phyloP scores from a whole-genome alignment of 2,888 invertebrate genomes.

The Watsonalla binaria region DNA sequence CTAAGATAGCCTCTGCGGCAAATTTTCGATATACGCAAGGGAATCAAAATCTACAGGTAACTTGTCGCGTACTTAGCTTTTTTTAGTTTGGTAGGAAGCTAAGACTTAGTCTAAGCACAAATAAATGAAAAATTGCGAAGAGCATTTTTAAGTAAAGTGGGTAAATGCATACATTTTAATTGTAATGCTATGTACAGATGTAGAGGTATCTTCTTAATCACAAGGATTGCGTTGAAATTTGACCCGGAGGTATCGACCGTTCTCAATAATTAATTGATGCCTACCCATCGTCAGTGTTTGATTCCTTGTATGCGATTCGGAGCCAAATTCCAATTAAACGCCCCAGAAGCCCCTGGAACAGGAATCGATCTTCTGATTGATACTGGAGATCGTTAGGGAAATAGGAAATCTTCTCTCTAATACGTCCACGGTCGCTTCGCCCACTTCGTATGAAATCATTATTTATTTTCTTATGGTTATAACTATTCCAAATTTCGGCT shows the following conservation, averaged over 20 bases:
- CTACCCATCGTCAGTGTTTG: slow-evolving; percentile 23
- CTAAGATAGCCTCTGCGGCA: too few species aligned
- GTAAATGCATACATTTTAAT: too few species aligned
- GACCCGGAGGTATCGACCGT: slow-evolving; percentile 12
- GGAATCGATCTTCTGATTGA: slow-evolving; percentile 37
- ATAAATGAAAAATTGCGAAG: too few species aligned
- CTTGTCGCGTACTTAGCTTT: too few species aligned
- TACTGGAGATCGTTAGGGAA: slow-evolving; percentile 12
- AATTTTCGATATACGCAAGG: too few species aligned
- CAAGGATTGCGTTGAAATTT: not conserved
- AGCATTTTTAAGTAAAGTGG: too few species aligned
- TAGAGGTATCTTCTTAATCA: not conserved
- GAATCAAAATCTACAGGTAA: too few species aligned
- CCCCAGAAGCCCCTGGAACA: slow-evolving; percentile 25
- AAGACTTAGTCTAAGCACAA: too few species aligned
- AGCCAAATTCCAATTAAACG: slow-evolving; percentile 41
- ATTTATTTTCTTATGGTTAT: not conserved
- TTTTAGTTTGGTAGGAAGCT: too few species aligned
- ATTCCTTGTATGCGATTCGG: slow-evolving; percentile 32
- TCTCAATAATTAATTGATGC: slow-evolving; percentile 22
- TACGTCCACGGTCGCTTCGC: slow-evolving; percentile 1
- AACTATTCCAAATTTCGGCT: too few species aligned
- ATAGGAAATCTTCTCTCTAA: slow-evolving; percentile 3
- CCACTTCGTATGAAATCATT: not conserved
- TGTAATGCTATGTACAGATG: too few species aligned